Evolutionary conservation across 2,797 vertebrate genomes (phyloP), one percentile per base, ranked within the genome.

Genomic region (Falco biarmicus): DNA sequence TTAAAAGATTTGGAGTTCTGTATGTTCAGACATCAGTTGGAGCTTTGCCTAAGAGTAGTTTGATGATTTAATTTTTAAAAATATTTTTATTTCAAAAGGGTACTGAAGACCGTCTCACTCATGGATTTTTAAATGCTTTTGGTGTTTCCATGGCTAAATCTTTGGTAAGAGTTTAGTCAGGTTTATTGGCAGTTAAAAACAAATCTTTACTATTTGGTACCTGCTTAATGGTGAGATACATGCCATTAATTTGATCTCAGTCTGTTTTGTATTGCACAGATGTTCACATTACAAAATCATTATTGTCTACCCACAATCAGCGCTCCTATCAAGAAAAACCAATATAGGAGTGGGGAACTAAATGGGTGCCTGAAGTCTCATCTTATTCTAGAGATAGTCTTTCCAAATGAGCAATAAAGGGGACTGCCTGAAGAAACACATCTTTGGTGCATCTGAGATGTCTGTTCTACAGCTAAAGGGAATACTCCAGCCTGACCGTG

Each of bases 361-460:
- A 97, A 96, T 95, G 90, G 24, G 93, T 59, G 90, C 71, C 95
- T 91, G 84, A 92, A 93, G 92, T 69, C 90, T 91, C 93, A 91
- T 95, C 89, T 83, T 89, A 41, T 83, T 84, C 69, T 86, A 39
- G 89, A 92, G 82, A 65, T 1, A 63, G 50, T 73, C 87, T 92
- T 93, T 96, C 50, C 73, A 93, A 88, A 93, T 64, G 61, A 93
- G 89, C 89, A 89, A 76, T 97, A 85, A 95, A 53, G 69, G 65
- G 25, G 53, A n/a, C 71, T 84, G 69, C 0, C 1, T 51, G 71
- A 89, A 78, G 89, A 93, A 87, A 75, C 0, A 5, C 26, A 16
- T 69, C 76, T 83, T 95, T 68, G 57, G 75, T 87, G 84, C 90
- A 45, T 89, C 92, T 4, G 61, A 78, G 89, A 56, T 90, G 87